These are phyloP conservation scores for Nomada goodeniana DNA, from an alignment of 2,888 invertebrate genomes.

Conservation along the genomic window DNA sequence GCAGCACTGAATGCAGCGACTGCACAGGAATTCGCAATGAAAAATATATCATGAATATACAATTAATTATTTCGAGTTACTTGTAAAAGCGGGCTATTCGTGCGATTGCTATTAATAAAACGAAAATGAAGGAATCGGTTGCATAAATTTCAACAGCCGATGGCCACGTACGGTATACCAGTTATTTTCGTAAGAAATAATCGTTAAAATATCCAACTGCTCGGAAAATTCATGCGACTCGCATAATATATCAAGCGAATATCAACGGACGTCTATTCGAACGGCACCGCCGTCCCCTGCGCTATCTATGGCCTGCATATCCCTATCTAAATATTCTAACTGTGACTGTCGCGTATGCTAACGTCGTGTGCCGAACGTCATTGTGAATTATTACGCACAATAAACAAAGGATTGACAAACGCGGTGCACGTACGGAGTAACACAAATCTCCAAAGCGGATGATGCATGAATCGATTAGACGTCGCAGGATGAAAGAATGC, in stretches of 20 bases:
- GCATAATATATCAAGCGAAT: too few species aligned
- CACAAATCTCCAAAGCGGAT: not conserved
- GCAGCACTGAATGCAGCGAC: not conserved
- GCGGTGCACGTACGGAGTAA: not conserved
- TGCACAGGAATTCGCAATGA: not conserved
- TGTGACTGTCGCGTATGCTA: not conserved
- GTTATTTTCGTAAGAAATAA: too few species aligned
- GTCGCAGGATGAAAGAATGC: conserved; percentile 1
- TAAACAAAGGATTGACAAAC: not conserved
- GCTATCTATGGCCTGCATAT: not conserved
- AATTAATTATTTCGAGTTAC: not conserved
- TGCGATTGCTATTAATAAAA: not conserved
- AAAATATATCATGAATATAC: not conserved
- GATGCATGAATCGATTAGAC: conserved; percentile 4
- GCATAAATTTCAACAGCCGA: not conserved
- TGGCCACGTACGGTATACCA: not conserved
- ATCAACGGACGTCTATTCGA: too few species aligned
- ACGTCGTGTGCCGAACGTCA: not conserved
- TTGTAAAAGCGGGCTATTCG: not conserved
- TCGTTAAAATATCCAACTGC: too few species aligned
- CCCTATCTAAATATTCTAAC: not conserved
- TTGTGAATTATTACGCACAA: not conserved
- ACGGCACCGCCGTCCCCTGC: too few species aligned
- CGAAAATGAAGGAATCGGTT: not conserved
- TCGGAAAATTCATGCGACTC: too few species aligned